Conservation (phyloP, 1,140 invertebrate genomes). For the Bombus soroeensis region DNA sequence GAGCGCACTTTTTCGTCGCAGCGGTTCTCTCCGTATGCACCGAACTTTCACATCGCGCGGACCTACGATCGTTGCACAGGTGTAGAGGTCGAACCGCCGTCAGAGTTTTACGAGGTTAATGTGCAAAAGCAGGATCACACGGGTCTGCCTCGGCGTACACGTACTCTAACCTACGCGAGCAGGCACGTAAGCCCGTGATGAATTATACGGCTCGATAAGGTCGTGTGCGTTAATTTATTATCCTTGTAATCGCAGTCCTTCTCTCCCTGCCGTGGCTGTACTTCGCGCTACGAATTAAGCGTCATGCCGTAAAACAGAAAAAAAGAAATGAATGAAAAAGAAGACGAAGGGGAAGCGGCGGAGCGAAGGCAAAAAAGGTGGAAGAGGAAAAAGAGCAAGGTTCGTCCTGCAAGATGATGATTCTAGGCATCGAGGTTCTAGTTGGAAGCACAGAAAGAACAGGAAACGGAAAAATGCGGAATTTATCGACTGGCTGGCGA, state of each 20-base stretch:
- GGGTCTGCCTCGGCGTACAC: conserved; percentile 29
- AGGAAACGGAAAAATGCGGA: conserved; percentile 61
- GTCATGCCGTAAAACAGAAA: not conserved
- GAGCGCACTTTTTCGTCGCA: conserved; percentile 50
- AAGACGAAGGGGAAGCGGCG: not conserved
- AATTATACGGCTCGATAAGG: conserved; percentile 78
- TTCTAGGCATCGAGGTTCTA: not conserved
- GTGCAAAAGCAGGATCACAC: conserved; percentile 64
- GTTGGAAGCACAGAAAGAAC: conserved; percentile 40
- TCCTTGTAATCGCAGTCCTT: conserved; percentile 70
- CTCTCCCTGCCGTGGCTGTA: conserved; percentile 20
- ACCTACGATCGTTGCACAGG: conserved; percentile 58
- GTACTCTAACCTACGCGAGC: conserved; percentile 46
- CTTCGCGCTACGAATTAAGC: not conserved
- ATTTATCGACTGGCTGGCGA: conserved; percentile 64
- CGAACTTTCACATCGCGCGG: conserved; percentile 68
- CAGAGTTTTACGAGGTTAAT: conserved; percentile 75
- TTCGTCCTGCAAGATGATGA: conserved; percentile 38
- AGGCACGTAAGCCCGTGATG: conserved; percentile 74
- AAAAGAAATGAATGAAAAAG: too few relatives aligned
- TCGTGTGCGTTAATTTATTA: conserved; percentile 78
- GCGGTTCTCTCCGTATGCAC: conserved; percentile 10
- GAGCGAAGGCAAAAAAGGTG: too few relatives aligned
- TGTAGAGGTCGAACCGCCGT: conserved; percentile 66
- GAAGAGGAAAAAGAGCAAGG: not conserved